Evolutionary conservation across 2,113 vertebrate species (phyloP).

Genomic region (Felis catus): DNA sequence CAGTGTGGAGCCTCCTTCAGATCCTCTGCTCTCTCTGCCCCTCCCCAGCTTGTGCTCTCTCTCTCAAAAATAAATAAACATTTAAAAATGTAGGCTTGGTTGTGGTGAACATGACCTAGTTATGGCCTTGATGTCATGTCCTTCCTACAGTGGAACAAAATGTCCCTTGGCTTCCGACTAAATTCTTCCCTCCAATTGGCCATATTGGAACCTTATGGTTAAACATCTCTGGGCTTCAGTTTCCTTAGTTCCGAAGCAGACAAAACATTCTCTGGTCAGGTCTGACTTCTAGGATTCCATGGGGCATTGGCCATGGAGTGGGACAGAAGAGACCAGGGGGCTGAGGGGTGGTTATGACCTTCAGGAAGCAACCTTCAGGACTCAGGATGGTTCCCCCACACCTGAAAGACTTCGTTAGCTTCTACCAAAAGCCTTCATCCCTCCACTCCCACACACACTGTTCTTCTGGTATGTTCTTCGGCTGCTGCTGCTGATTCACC

Average conservation of each 20-base stretch:
- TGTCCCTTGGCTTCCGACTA: not conserved
- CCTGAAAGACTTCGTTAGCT: not conserved
- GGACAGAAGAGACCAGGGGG: not conserved
- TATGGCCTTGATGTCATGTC: not conserved
- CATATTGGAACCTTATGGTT: not conserved
- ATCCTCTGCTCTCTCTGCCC: no score
- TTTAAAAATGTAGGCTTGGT: not conserved
- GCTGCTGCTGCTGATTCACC: not conserved
- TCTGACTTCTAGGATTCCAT: not conserved
- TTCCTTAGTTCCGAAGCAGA: not conserved
- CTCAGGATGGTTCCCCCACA: rapidly evolving
- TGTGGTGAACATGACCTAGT: not conserved
- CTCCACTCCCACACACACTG: no score
- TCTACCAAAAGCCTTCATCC: not conserved
- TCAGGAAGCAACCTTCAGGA: not conserved
- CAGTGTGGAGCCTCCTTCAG: no score
- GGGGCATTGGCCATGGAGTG: not conserved
- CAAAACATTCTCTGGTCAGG: not conserved
- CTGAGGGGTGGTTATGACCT: rapidly evolving
- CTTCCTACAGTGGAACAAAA: not conserved
- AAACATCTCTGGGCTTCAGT: not conserved
- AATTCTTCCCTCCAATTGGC: not conserved
- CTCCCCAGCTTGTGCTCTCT: no score
- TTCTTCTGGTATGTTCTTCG: rapidly evolving
- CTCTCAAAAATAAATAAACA: no score